Base-by-base conservation (phyloP, 2,888 invertebrate genomes). In the Stegophylla sp. region DNA sequence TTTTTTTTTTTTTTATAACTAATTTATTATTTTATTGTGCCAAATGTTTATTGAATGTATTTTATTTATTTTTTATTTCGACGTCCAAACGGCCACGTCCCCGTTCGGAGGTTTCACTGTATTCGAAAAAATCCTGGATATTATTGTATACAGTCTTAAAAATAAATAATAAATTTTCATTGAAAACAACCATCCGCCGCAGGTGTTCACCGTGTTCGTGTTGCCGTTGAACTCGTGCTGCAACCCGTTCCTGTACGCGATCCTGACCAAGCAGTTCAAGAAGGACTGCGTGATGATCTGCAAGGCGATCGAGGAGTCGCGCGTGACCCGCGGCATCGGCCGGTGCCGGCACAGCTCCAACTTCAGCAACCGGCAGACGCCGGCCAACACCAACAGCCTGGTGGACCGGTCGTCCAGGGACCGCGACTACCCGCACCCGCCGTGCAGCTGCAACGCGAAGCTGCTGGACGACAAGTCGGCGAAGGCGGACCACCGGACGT, bases 241-340 rank as follows among this genome's bases (percentile, higher is more conserved):
- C 88, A 98, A 98, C 88, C 98, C 98, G 0, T 98, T 98, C 87
- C 90, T 98, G 43, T 98, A 98, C 87, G 98, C 98, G 73, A 97
- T 98, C 84, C 91, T 98, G 85, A 98, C 98, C 10, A 97, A 98
- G 86, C 97, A 97, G 87, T 97, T 97, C 87, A 97, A 97, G 87
- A 96, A 96, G 87, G 97, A 98, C 88, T 97, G 97, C 88, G 94
- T 97, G 3, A 91, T 95, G 86, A 93, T 97, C 82, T 97, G 97
- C 88, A 96, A 97, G 87, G 94, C 97, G 26, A 95, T 98, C 85
- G 97, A 98, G 87, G 97, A 96, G 87, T 94, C 95, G 53, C 89
- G 96, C 71, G 96, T 96, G 15, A 94, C 94, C 4, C 89, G 94
- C 82, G 94, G 94, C 81, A 94, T 95, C 85, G 95, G 94, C 17